Conservation (phyloP, 2,113 vertebrate species). For the Gallinago undulata region DNA sequence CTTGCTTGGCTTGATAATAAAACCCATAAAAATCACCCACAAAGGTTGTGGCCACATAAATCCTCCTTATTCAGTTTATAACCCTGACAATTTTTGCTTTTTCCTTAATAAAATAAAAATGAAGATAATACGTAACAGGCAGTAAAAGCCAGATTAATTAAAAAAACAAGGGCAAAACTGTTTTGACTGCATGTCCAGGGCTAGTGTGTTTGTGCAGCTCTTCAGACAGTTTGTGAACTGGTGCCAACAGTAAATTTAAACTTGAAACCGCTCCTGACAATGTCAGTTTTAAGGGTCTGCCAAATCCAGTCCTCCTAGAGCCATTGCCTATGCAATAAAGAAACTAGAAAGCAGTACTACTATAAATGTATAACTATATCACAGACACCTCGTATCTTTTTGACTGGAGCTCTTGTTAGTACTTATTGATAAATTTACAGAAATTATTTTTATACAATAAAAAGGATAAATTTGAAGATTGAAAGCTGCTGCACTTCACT, state of each 20-base stretch:
- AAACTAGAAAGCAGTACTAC: neutral
- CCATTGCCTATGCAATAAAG: neutral
- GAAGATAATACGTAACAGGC: constrained; percentile 38
- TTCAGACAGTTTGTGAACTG: neutral
- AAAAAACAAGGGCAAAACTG: constrained; percentile 19
- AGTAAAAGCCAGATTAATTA: constrained; percentile 60
- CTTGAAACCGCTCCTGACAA: constrained; percentile 8
- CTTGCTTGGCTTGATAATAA: constrained; percentile 68
- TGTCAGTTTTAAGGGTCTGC: neutral
- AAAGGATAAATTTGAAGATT: neutral
- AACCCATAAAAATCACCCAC: constrained; percentile 47
- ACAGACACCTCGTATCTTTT: neutral
- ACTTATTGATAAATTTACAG: neutral
- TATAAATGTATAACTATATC: neutral
- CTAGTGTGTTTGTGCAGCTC: neutral
- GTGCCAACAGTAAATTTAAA: constrained; percentile 17
- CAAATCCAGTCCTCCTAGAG: neutral
- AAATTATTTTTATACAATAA: neutral
- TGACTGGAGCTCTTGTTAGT: neutral
- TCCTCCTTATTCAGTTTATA: constrained; percentile 51
- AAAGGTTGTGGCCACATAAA: constrained; percentile 52
- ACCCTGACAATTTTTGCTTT: neutral
- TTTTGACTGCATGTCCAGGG: neutral
- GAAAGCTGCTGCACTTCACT: neutral
- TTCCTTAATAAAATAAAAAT: constrained; percentile 33